Evolutionary conservation across 2,888 invertebrate species (phyloP), one percentile per base, ranked within the genome.

Genomic region (Thelaira solivaga): DNA sequence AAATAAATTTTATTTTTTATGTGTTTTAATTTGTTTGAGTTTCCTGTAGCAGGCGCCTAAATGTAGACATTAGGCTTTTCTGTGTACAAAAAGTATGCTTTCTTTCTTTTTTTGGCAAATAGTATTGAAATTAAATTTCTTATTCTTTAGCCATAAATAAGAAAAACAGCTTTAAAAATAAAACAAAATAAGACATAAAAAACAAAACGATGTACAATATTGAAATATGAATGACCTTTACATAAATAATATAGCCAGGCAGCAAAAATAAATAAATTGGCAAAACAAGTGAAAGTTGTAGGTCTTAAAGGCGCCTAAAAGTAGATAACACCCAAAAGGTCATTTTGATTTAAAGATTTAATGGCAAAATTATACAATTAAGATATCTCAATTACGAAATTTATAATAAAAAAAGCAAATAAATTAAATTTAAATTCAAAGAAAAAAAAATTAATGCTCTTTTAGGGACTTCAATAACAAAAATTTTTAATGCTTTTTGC

Each of bases 1-100:
- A 72, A 45, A 72, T 18, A 36, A 45, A 55, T 55, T 64, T 39
- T 7, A 47, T 13, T 34, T 31, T 45, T 34, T 47, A n/a, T n/a
- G n/a, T n/a, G n/a, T 45, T 43, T 43, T 43, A 39, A 29, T 29
- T 49, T 47, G 16, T 49, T 73, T 45, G 13, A 26, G 43, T 45
- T 68, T 64, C 36, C 43, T 47, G 64, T 49, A 59, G 39, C 31
- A 53, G 77, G 68, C 77, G 77, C 77, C 77, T 64, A 49, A 64
- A 73, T 64, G 68, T 59, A 73, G 69, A 57, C 77, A 73, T 57
- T 69, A 51, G 41, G 41, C 43, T 67, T 55, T 51, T n/a, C n/a
- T 65, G 34, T 71, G 24, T 39, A 31, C 20, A 55, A 64, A 43
- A 61, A 43, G 61, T 47, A 65, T 51, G 31, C 34, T 45, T 65